Evolutionary conservation across 2,113 vertebrate species (phyloP).

Genomic region (Oostethus manadensis): DNA sequence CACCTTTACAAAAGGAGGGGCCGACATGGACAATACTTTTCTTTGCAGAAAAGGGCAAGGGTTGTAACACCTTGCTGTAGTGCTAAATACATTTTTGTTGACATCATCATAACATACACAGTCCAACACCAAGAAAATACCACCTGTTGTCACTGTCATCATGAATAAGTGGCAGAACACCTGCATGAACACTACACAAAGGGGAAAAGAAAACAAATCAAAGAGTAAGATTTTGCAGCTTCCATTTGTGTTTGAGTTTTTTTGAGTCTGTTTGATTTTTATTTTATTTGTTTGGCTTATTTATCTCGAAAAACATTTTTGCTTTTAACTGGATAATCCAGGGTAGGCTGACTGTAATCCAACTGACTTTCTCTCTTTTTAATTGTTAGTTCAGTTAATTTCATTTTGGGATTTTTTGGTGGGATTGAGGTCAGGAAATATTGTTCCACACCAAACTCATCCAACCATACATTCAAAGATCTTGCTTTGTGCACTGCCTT

Average conservation of each 20-base stretch:
- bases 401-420: neutral
- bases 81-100: constrained; percentile 1
- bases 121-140: neutral
- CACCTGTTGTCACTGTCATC: neutral
- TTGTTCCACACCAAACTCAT: neutral
- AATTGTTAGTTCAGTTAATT: neutral
- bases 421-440: neutral
- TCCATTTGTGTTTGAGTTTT: no score
- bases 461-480: neutral
- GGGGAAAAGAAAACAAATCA: no score
- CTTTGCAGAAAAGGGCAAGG: neutral
- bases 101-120: neutral
- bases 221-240: no score
- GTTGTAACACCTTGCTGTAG: neutral
- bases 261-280: no score
- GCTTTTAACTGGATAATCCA: no score
- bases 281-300: no score
- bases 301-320: no score
- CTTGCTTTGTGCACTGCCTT: neutral
- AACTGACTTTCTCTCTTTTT: neutral
- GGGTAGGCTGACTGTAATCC: no score
- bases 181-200: no score
- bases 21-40: neutral
- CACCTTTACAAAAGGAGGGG: constrained; percentile 8
- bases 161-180: no score